Conservation (phyloP, 2,797 vertebrate species). For the Sebastes trivittatus region DNA sequence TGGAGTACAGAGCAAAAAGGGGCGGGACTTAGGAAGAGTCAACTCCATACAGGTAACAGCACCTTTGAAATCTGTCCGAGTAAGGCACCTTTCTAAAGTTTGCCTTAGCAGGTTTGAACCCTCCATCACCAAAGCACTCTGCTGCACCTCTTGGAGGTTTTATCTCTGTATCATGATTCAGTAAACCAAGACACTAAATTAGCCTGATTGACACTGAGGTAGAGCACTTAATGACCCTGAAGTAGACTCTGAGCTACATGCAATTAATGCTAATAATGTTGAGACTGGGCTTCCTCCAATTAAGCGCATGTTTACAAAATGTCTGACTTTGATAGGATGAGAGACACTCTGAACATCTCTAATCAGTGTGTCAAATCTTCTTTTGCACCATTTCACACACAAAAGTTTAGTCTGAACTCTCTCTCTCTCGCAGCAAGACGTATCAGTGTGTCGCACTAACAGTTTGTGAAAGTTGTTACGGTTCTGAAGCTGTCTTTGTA, state of each 20-base stretch:
- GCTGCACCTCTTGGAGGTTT: neutral
- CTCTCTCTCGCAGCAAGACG: neutral
- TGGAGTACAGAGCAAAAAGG: too few species aligned
- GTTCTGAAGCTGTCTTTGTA: constrained; percentile 25
- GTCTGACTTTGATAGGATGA: constrained; percentile 39
- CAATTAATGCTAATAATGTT: constrained; percentile 46
- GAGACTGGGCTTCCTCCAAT: constrained; percentile 34
- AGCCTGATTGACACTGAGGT: constrained; percentile 24
- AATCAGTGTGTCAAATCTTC: constrained; percentile 35
- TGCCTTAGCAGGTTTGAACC: neutral
- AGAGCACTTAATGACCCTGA: constrained; percentile 29
- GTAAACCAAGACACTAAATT: constrained; percentile 26
- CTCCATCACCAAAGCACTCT: neutral
- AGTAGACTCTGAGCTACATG: constrained; percentile 16
- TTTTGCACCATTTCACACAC: constrained; percentile 20
- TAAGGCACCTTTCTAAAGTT: neutral
- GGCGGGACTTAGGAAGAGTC: too few species aligned
- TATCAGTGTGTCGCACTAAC: neutral
- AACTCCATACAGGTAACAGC: too few species aligned
- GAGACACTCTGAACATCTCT: constrained; percentile 6
- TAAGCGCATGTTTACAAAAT: constrained; percentile 46
- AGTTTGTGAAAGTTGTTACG: constrained; percentile 23
- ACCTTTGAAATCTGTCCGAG: neutral
- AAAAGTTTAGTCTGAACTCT: constrained; percentile 17
- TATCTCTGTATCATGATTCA: neutral